Conservation (phyloP, 2,113 vertebrate species). For the Pipra filicauda region DNA sequence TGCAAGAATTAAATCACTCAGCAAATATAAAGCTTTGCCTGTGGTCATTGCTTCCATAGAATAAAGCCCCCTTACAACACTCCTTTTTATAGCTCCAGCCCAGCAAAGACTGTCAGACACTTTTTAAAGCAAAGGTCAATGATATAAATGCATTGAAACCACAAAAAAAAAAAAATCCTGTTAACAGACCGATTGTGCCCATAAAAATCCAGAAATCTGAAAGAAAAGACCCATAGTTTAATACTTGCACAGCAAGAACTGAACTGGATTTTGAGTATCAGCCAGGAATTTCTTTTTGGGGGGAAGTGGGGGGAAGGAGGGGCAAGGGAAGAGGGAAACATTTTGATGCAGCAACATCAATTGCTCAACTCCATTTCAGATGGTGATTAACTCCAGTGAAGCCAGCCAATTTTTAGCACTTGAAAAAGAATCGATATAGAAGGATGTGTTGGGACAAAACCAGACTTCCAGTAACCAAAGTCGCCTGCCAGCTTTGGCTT, state of each 20-base stretch:
- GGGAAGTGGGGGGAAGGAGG: background rate
- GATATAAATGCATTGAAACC: constrained; percentile 62
- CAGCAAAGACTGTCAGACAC: constrained; percentile 61
- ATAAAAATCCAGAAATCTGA: constrained; percentile 56
- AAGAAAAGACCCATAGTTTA: constrained; percentile 66
- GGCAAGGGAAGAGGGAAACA: constrained; percentile 15
- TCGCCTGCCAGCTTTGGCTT: background rate
- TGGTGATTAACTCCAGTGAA: constrained; percentile 18
- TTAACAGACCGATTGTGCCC: constrained; percentile 64
- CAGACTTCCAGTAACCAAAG: background rate
- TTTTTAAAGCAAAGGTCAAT: constrained; percentile 76
- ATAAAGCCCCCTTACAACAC: constrained; percentile 71
- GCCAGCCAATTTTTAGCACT: background rate
- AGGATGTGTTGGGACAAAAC: background rate
- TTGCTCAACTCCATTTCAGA: constrained; percentile 13
- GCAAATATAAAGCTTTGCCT: constrained; percentile 73
- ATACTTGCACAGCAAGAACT: constrained; percentile 35
- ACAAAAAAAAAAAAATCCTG: background rate
- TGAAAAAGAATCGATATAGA: background rate
- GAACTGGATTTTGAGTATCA: constrained; percentile 7
- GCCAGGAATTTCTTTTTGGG: constrained; percentile 57
- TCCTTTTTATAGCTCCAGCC: constrained; percentile 65
- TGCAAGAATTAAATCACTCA: constrained; percentile 75
- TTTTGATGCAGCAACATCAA: constrained; percentile 41
- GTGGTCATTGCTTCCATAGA: constrained; percentile 69